Conservation (phyloP, 2,888 invertebrate species). For the Sinodicranocentrus sp. region DNA sequence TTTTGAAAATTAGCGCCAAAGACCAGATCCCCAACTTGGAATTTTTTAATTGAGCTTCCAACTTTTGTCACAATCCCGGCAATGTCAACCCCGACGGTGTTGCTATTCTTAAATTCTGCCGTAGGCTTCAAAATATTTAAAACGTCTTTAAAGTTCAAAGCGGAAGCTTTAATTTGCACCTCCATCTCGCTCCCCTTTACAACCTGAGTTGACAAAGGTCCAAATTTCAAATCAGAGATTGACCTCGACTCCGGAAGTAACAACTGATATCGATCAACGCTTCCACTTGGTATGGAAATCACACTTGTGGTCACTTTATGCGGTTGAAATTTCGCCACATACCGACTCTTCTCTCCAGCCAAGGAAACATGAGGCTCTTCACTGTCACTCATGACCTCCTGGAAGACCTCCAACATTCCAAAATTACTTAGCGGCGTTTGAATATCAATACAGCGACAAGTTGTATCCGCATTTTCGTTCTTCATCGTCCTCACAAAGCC, state of each 20-base stretch:
- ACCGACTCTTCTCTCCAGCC: no score
- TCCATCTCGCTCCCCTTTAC: constrained; percentile 31
- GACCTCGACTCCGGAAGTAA: constrained; percentile 37
- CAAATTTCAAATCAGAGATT: constrained; percentile 53
- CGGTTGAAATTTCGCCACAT: no score
- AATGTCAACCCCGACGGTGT: constrained; percentile 82
- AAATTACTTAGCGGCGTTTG: no score
- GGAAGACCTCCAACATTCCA: no score
- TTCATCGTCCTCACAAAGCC: no score
- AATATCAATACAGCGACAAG: no score
- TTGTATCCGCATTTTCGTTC: no score
- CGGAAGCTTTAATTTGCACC: constrained; percentile 25
- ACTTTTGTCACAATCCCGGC: constrained; percentile 81
- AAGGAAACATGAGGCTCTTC: no score
- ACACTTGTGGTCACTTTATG: no score
- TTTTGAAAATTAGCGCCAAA: constrained; percentile 78
- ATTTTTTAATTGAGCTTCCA: constrained; percentile 81
- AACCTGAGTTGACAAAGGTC: neutral
- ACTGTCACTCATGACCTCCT: neutral
- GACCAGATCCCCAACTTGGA: constrained; percentile 84
- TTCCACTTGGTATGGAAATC: neutral
- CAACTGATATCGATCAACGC: constrained; percentile 37
- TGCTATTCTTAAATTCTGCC: neutral
- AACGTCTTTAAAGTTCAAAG: constrained; percentile 60
- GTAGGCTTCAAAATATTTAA: constrained; percentile 55